Percentiles rank a stretch among this genome's conserved stretches.
phyloP scores from a whole-genome alignment of 2,797 vertebrate genomes.

The Xiphophorus birchmanni region DNA sequence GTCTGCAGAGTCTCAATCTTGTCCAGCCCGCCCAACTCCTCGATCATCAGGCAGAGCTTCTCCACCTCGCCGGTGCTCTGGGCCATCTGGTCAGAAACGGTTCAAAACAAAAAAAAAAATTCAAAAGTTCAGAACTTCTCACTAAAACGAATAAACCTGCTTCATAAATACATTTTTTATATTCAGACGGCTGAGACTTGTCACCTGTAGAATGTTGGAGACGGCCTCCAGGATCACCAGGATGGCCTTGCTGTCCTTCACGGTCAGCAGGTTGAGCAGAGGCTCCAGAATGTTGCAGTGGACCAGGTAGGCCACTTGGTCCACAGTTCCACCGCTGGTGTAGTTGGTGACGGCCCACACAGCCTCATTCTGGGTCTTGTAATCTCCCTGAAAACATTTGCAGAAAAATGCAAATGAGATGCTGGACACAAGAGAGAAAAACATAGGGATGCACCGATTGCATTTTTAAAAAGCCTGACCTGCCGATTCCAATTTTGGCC shows the following conservation, averaged over 20 bases:
- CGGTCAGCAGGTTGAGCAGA: slow-evolving; percentile 84
- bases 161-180: not conserved
- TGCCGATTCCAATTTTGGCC: too few relatives aligned
- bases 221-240: slow-evolving; percentile 91
- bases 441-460: not conserved
- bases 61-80: slow-evolving; percentile 86
- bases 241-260: slow-evolving; percentile 90
- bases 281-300: slow-evolving; percentile 88
- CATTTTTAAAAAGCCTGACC: too few relatives aligned
- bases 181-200: not conserved
- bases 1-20: slow-evolving; percentile 91
- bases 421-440: not conserved
- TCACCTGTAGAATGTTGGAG: slow-evolving; percentile 90
- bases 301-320: slow-evolving; percentile 90
- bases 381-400: slow-evolving; percentile 85
- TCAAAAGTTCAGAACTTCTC: not conserved
- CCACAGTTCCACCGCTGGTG: slow-evolving; percentile 90
- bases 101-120: not conserved
- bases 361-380: slow-evolving; percentile 92
- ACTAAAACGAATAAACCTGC: not conserved
- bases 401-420: slow-evolving; percentile 1
- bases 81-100: slow-evolving; percentile 79
- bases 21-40: slow-evolving; percentile 90
- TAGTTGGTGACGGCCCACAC: slow-evolving; percentile 95
- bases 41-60: slow-evolving; percentile 89